These are phyloP conservation scores for Taeniopygia guttata DNA, from an alignment of 2,797 vertebrate species.

Conservation along the genomic window DNA sequence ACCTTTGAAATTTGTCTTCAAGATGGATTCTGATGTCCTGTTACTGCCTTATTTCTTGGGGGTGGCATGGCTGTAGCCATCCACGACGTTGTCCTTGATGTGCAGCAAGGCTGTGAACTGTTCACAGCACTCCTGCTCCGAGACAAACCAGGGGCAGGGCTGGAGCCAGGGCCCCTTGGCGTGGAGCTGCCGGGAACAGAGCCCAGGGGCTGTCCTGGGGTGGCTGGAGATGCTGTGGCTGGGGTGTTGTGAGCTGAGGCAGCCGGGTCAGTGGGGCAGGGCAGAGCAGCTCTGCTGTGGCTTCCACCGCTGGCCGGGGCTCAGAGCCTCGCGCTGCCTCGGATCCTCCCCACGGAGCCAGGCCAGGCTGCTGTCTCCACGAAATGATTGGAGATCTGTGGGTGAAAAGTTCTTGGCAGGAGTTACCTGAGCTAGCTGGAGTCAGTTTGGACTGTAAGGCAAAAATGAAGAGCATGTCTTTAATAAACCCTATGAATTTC, in stretches of 20 bases:
- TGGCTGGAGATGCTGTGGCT: background rate
- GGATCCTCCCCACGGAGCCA: background rate
- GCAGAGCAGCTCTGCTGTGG: background rate
- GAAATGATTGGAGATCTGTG: background rate
- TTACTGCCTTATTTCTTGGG: conserved; percentile 54
- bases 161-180: too few relatives aligned
- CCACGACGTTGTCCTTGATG: background rate
- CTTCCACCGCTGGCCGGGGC: background rate
- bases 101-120: background rate
- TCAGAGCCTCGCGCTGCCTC: background rate
- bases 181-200: background rate
- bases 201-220: background rate
- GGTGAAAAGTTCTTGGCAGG: background rate
- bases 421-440: background rate
- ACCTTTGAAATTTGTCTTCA: conserved; percentile 50
- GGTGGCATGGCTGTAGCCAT: background rate
- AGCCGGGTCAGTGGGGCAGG: background rate
- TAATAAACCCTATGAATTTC: conserved; percentile 34
- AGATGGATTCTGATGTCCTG: conserved; percentile 21
- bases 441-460: background rate
- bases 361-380: background rate
- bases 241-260: background rate
- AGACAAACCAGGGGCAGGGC: background rate
- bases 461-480: conserved; percentile 1
- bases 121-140: background rate